Evolutionary conservation across 2,113 vertebrate genomes (phyloP), one percentile per base, ranked within the genome.

Genomic region (Paedocypris sp.): DNA sequence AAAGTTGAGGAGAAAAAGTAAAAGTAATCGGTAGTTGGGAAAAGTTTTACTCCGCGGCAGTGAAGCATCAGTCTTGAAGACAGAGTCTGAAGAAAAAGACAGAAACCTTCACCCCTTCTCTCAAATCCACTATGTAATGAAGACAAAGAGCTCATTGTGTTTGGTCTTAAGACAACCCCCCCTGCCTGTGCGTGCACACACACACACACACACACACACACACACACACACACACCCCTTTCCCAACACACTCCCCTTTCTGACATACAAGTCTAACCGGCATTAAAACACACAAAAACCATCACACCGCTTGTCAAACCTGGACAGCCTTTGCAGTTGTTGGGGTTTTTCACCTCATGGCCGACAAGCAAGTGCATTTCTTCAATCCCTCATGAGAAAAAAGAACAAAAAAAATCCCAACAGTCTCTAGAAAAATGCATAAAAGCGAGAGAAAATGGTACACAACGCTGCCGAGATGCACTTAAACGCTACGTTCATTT

Each of bases 91-190:
- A 56, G 29, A 31, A 20, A 58, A 42, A 58, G n/a, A 23, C 16
- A 32, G 54, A 36, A 53, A 54, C 28, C 20, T 33, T 23, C 32
- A 39, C 23, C 7, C 41, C 35, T 58, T 58, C n/a, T 20, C 54
- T 43, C 16, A 58, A 58, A 42, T 43, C 7, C 25, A 25, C 16
- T 35, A 29, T 22, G 38, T 64, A 64, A 64, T 45, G 50, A 54
- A 64, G 43, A 64, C 61, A 64, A 64, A 36, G 50, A 26, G 28
- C 61, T 64, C 36, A 64, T 64, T 64, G 61, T 64, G 28, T 54
- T 54, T 41, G 4, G 10, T 25, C 20, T 15, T 16, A 35, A 46
- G 29, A 51, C 36, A 23, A 39, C 28, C 38, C 61, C 38, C 29
- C 60, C 49, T 20, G 19, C 47, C 5, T 45, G 3, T 47, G 9